Conservation (phyloP, 2,113 vertebrate species). For the Phalacrocorax aristotelis region DNA sequence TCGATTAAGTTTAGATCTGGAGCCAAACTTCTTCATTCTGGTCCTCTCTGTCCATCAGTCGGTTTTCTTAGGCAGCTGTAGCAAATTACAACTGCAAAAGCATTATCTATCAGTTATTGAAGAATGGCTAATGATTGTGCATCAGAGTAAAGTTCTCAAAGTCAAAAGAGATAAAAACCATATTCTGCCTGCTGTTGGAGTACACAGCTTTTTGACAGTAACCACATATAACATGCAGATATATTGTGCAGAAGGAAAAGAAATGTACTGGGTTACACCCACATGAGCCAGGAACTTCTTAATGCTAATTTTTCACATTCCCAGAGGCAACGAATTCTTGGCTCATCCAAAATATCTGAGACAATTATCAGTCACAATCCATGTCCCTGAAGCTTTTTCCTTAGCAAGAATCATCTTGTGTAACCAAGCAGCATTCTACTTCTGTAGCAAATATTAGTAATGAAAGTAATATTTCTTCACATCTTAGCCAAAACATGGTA, state of each 20-base stretch:
- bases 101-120: slow-evolving; percentile 8
- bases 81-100: slow-evolving; percentile 4
- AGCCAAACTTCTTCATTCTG: not conserved
- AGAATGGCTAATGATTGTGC: not conserved
- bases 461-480: not conserved
- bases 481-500: not conserved
- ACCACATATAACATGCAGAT: not conserved
- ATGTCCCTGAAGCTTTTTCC: slow-evolving; percentile 2
- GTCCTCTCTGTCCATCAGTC: not conserved
- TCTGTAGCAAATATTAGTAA: not conserved
- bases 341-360: slow-evolving; percentile 11
- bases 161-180: not conserved
- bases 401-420: slow-evolving; percentile 46
- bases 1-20: not conserved
- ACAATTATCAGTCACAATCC: slow-evolving; percentile 34
- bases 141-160: slow-evolving; percentile 7
- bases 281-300: not conserved
- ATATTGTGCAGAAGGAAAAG: not conserved
- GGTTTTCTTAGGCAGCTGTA: not conserved
- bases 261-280: not conserved
- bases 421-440: not conserved
- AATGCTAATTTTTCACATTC: not conserved
- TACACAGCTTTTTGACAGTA: not conserved
- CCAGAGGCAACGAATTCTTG: slow-evolving; percentile 51
- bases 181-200: not conserved